phyloP scores from a whole-genome alignment of 2,113 vertebrate species.

The Corvus cornix region DNA sequence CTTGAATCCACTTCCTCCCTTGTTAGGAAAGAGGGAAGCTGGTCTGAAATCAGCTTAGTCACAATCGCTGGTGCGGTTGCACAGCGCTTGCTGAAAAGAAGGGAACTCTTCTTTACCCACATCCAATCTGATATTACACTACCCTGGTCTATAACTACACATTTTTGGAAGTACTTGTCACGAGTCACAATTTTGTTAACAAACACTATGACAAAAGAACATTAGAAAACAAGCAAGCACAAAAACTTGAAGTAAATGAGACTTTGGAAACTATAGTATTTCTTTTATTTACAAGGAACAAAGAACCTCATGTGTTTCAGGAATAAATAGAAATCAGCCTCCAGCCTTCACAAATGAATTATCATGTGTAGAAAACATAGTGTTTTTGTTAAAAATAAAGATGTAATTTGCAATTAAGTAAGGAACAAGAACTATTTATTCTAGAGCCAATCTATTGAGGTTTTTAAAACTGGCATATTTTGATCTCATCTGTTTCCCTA shows the following conservation, averaged over 20 bases:
- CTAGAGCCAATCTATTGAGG: not conserved
- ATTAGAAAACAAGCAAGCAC: not conserved
- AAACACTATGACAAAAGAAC: not conserved
- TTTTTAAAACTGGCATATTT: conserved; percentile 10
- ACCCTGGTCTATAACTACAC: not conserved
- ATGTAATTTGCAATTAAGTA: conserved; percentile 4
- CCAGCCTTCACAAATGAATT: not conserved
- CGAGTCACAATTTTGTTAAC: not conserved
- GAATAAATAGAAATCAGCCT: conserved; percentile 28
- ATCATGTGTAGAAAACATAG: not conserved
- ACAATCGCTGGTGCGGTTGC: not conserved
- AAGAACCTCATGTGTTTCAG: not conserved
- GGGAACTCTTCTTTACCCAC: not conserved
- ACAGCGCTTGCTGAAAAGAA: not conserved
- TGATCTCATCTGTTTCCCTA: conserved; percentile 33
- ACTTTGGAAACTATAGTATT: not conserved
- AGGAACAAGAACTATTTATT: not conserved
- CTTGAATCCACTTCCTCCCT: not conserved
- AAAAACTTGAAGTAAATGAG: not conserved
- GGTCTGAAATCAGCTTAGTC: not conserved
- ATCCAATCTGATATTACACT: not conserved
- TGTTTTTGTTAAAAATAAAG: not conserved
- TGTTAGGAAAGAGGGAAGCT: not conserved
- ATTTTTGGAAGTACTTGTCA: not conserved
- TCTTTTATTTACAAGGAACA: not conserved